Conservation (phyloP, 2,888 invertebrate genomes). For the Anorthoa munda region DNA sequence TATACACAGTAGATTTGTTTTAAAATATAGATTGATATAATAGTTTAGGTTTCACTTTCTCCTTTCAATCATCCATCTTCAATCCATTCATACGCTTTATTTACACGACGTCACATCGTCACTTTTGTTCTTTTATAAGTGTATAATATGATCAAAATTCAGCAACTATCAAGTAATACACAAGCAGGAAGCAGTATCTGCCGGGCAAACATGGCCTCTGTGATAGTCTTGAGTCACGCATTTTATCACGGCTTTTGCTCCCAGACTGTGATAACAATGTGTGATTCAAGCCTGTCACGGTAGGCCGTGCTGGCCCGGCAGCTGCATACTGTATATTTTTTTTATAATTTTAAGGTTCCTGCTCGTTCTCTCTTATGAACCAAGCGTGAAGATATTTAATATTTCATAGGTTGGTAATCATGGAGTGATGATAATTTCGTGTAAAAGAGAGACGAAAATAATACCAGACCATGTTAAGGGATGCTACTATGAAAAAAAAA, state of each 20-base stretch:
- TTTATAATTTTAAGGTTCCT: neutral
- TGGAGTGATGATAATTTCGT: conserved; percentile 19
- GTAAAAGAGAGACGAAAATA: conserved; percentile 12
- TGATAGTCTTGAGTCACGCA: no score
- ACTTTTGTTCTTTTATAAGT: no score
- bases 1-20: neutral
- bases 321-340: neutral
- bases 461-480: conserved; percentile 17
- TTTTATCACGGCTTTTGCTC: no score
- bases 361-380: neutral
- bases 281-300: no score
- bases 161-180: neutral
- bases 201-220: no score
- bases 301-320: no score
- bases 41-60: neutral
- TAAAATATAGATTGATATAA: neutral
- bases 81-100: no score
- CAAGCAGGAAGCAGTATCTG: neutral
- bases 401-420: conserved; percentile 17
- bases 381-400: conserved; percentile 1
- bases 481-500: neutral
- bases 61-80: neutral
- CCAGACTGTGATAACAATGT: no score
- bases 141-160: no score
- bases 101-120: neutral